Percentiles rank a stretch among this genome's conserved stretches.
These are phyloP conservation scores for Gadopsis bispinosus DNA, from an alignment of 2,797 vertebrate species.

Conservation along the genomic window DNA sequence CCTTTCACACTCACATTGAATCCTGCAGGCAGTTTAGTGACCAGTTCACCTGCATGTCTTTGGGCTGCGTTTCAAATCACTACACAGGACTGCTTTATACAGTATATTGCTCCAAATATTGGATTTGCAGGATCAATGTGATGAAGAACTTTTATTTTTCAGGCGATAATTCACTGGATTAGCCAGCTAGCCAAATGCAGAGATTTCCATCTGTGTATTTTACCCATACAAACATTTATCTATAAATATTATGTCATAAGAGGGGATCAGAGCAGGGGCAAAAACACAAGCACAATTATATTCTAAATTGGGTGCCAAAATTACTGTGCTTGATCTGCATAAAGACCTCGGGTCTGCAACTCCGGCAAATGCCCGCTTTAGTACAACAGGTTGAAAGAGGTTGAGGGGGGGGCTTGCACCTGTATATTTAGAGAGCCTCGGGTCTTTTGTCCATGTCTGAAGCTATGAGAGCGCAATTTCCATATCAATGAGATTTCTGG, in stretches of 20 bases:
- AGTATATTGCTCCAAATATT: no score
- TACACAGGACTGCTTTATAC: background rate
- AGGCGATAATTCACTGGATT: constrained; percentile 4
- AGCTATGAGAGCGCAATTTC: constrained; percentile 4
- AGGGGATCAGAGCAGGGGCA: background rate
- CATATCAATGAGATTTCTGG: constrained; percentile 18
- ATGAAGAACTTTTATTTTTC: background rate
- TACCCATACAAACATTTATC: background rate
- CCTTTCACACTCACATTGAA: background rate
- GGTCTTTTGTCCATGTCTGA: background rate
- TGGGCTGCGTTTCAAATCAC: background rate
- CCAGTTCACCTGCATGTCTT: background rate
- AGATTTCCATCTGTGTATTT: background rate
- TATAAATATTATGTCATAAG: background rate
- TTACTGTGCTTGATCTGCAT: constrained; percentile 15
- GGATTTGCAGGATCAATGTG: background rate
- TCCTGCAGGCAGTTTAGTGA: background rate
- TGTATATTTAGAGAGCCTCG: constrained; percentile 9
- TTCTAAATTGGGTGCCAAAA: constrained; percentile 6
- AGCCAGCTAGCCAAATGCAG: background rate
- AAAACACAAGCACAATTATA: background rate
- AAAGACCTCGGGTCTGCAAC: constrained; percentile 13
- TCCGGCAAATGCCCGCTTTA: background rate
- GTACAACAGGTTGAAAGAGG: constrained; percentile 33
- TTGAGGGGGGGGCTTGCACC: constrained; percentile 5